These are phyloP conservation scores for Bergia puertoricense DNA, from an alignment of 92 coral and sea anemone genomes.

Conservation along the genomic window DNA sequence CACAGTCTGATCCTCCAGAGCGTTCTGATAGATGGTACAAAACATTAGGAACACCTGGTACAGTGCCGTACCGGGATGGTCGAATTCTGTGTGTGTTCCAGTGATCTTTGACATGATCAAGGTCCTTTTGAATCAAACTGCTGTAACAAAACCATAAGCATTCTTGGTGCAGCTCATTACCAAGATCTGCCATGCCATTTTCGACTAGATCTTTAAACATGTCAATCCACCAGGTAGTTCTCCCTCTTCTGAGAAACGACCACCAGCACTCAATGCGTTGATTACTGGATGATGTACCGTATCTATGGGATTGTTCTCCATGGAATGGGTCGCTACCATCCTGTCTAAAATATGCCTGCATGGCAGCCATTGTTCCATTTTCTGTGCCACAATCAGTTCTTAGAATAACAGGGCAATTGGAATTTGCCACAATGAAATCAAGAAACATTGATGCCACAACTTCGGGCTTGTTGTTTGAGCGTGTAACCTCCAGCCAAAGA, in stretches of 20 bases:
- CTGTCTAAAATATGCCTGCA: constrained; percentile 3
- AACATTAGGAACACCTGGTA: constrained; percentile 26
- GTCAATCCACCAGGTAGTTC: constrained; percentile 37
- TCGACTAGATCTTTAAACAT: constrained; percentile 31
- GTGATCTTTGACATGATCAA: constrained; percentile 19
- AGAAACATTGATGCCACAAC: constrained; percentile 6
- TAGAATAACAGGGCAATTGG: background rate
- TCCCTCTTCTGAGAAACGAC: constrained; percentile 15
- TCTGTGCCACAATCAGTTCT: background rate
- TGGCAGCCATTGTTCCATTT: constrained; percentile 1
- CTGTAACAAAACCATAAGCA: background rate
- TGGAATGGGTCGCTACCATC: background rate
- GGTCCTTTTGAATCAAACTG: background rate
- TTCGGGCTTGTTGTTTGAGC: constrained; percentile 26
- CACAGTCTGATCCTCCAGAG: constrained; percentile 23
- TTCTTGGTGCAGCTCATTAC: constrained; percentile 30
- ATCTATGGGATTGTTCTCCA: background rate
- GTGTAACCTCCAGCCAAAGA: constrained; percentile 23
- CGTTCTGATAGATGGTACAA: constrained; percentile 16
- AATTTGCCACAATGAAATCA: background rate
- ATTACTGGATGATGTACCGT: background rate
- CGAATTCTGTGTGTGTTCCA: constrained; percentile 38
- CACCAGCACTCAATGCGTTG: constrained; percentile 24
- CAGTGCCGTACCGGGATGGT: constrained; percentile 26
- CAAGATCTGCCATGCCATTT: constrained; percentile 30